These are phyloP conservation scores for Coregonus sp. DNA, from an alignment of 2,797 vertebrate species.

Conservation along the genomic window DNA sequence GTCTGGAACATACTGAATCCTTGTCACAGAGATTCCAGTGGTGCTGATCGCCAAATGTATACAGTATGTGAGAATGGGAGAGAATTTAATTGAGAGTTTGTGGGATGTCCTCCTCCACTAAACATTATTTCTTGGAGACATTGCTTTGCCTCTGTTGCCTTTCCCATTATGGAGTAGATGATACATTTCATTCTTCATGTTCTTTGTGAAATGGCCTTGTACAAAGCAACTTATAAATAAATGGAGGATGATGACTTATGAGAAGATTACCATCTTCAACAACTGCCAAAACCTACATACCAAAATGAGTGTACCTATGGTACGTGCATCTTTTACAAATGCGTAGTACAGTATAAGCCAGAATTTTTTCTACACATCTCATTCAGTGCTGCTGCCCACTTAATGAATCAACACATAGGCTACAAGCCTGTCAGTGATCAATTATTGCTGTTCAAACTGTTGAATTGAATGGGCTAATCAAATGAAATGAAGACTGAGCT, in stretches of 20 bases:
- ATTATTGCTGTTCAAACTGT: not conserved
- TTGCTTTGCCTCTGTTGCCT: not conserved
- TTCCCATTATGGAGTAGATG: not conserved
- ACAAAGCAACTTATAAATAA: not conserved
- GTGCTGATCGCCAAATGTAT: not conserved
- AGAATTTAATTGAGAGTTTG: no score
- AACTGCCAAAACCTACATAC: not conserved
- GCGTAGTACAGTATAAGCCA: not conserved
- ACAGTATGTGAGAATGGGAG: not conserved
- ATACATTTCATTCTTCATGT: not conserved
- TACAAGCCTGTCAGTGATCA: not conserved
- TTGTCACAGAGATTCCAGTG: not conserved
- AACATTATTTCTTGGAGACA: not conserved
- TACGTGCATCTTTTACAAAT: not conserved
- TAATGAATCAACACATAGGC: not conserved
- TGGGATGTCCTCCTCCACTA: not conserved
- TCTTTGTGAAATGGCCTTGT: not conserved
- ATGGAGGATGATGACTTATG: not conserved
- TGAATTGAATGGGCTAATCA: not conserved
- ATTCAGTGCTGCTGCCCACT: not conserved
- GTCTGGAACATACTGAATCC: not conserved
- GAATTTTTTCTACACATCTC: not conserved
- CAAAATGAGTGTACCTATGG: not conserved
- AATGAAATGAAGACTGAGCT: not conserved
- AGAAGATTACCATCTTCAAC: not conserved